These are phyloP conservation scores for Notodonta dromedarius DNA, from an alignment of 2,888 invertebrate species.

Conservation along the genomic window DNA sequence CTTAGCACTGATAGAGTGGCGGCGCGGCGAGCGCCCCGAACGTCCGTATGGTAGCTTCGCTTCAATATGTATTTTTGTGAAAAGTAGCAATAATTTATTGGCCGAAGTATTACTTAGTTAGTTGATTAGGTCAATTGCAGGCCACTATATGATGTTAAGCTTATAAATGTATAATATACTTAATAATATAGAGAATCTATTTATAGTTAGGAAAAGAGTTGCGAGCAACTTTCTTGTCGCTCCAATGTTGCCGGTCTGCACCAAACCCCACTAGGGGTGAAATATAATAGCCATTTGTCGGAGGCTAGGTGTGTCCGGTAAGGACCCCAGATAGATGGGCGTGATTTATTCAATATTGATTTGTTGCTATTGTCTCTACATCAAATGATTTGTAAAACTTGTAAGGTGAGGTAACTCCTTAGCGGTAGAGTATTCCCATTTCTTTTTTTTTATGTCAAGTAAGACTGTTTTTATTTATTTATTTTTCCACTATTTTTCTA, in stretches of 20 bases:
- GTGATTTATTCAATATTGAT: conserved; percentile 27
- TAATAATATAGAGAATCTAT: too few species aligned
- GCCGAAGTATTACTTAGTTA: too few species aligned
- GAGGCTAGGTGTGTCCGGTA: conserved; percentile 34
- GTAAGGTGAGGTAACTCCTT: conserved; percentile 4
- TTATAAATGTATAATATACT: too few species aligned
- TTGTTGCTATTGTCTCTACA: conserved; percentile 14
- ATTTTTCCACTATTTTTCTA: background rate
- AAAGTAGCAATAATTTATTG: too few species aligned
- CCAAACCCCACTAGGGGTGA: conserved; percentile 30
- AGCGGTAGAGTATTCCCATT: conserved; percentile 1
- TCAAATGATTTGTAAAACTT: conserved; percentile 12
- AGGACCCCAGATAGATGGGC: conserved; percentile 36
- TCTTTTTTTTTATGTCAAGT: too few species aligned
- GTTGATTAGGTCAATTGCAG: too few species aligned
- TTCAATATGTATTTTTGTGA: too few species aligned
- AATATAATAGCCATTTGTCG: conserved; percentile 42
- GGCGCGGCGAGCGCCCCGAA: too few species aligned
- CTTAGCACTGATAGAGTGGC: too few species aligned
- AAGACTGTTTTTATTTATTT: background rate
- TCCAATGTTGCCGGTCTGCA: conserved; percentile 5
- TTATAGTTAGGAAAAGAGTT: background rate
- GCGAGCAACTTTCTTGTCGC: conserved; percentile 16
- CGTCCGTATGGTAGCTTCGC: too few species aligned
- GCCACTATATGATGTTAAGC: too few species aligned